A percentile compares a stretch with the other conserved stretches of the same genome.
Evolutionary conservation across 2,113 vertebrate genomes (phyloP).

Genomic region (Ahaetulla prasina): DNA sequence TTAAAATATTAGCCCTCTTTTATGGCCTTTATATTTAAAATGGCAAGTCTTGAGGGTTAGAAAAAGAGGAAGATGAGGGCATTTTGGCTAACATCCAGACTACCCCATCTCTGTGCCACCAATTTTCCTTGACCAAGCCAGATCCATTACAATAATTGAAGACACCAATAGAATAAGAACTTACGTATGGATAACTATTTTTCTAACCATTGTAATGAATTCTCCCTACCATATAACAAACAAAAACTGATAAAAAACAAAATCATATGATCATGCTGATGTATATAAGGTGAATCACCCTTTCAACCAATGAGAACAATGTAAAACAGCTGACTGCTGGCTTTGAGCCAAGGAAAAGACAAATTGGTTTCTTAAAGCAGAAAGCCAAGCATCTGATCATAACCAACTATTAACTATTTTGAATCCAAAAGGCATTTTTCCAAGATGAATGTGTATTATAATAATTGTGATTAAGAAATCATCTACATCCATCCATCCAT

Average conservation of each 20-base stretch:
- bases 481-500: background rate
- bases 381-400: background rate
- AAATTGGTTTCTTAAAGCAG: background rate
- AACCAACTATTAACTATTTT: background rate
- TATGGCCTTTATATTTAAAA: slow-evolving; percentile 3
- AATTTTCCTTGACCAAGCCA: slow-evolving; percentile 55
- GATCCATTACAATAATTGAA: slow-evolving; percentile 62
- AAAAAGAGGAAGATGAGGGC: background rate
- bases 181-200: background rate
- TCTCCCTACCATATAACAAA: background rate
- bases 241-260: background rate
- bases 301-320: background rate
- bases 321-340: background rate
- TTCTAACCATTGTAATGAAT: background rate
- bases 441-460: background rate
- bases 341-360: background rate
- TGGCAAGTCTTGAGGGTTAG: slow-evolving; percentile 16
- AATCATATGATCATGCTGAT: background rate
- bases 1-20: slow-evolving; percentile 39
- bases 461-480: background rate
- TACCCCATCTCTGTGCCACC: slow-evolving; percentile 42
- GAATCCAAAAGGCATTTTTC: background rate
- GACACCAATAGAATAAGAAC: slow-evolving; percentile 47
- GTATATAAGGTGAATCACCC: background rate
- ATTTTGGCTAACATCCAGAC: slow-evolving; percentile 44